These are phyloP conservation scores for Amblyjoppa proteus DNA, from an alignment of 2,888 invertebrate species.

Conservation along the genomic window DNA sequence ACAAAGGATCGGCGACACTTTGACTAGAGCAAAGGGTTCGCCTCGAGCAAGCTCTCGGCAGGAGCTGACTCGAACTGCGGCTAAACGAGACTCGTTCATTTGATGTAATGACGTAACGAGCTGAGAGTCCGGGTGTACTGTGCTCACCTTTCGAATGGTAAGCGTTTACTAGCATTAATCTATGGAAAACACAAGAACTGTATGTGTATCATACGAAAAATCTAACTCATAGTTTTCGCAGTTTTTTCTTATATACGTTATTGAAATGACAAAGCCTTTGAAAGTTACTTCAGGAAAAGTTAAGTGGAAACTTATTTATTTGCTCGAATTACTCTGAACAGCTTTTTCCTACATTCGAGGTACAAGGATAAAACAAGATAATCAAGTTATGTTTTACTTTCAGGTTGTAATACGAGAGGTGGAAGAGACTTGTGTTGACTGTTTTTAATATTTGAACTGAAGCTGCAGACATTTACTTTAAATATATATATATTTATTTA, in stretches of 20 bases:
- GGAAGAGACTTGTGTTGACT: background rate
- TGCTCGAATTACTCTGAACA: background rate
- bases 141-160: slow-evolving; percentile 22
- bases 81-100: slow-evolving; percentile 46
- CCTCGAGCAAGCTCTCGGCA: slow-evolving; percentile 2
- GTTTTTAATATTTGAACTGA: background rate
- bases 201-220: background rate
- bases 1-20: slow-evolving; percentile 48
- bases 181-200: background rate
- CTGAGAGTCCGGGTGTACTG: slow-evolving; percentile 40
- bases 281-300: background rate
- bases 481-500: background rate
- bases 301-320: background rate
- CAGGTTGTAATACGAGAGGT: background rate
- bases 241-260: background rate
- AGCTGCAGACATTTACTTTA: background rate
- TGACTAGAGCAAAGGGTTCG: slow-evolving; percentile 54
- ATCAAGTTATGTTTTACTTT: background rate
- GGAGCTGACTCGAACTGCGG: slow-evolving; percentile 1
- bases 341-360: background rate
- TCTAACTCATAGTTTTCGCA: background rate
- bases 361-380: background rate
- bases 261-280: background rate
- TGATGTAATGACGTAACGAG: slow-evolving; percentile 60
- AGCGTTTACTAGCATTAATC: background rate